Percentiles rank a stretch among this genome's conserved stretches.
Conservation (phyloP, 2,113 vertebrate species). For the Sigmodon hispidus region DNA sequence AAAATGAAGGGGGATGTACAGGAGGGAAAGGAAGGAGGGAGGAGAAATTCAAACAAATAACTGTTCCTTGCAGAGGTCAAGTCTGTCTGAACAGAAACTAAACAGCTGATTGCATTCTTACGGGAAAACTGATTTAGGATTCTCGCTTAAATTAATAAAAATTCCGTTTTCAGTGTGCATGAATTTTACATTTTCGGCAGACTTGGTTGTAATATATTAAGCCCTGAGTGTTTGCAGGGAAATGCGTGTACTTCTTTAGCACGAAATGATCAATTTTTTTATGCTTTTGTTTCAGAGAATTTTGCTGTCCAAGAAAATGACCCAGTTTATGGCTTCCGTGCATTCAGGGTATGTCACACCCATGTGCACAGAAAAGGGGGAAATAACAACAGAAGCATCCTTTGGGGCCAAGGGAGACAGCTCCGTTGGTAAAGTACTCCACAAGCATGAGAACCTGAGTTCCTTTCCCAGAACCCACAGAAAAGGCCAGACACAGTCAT, state of each 20-base stretch:
- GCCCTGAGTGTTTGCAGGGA: background rate
- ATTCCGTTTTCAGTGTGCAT: slow-evolving; percentile 42
- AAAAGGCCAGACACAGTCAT: background rate
- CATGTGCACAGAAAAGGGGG: slow-evolving; percentile 48
- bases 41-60: slow-evolving; percentile 1
- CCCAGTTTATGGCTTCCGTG: slow-evolving; percentile 62
- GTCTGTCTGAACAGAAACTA: slow-evolving; percentile 24
- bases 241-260: background rate
- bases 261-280: slow-evolving; percentile 58
- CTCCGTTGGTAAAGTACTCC: background rate
- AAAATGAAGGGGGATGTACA: slow-evolving; percentile 20
- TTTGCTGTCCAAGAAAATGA: slow-evolving; percentile 69
- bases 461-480: background rate
- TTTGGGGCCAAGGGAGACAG: background rate
- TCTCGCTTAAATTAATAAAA: slow-evolving; percentile 55
- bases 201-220: background rate
- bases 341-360: slow-evolving; percentile 56
- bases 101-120: background rate
- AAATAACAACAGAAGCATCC: slow-evolving; percentile 58
- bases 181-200: slow-evolving; percentile 49
- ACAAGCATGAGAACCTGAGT: background rate
- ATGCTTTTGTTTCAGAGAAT: slow-evolving; percentile 73
- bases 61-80: slow-evolving; percentile 51
- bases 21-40: background rate
- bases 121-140: slow-evolving; percentile 46